phyloP scores from a whole-genome alignment of 2,888 invertebrate genomes.

The Dasypolia templi region DNA sequence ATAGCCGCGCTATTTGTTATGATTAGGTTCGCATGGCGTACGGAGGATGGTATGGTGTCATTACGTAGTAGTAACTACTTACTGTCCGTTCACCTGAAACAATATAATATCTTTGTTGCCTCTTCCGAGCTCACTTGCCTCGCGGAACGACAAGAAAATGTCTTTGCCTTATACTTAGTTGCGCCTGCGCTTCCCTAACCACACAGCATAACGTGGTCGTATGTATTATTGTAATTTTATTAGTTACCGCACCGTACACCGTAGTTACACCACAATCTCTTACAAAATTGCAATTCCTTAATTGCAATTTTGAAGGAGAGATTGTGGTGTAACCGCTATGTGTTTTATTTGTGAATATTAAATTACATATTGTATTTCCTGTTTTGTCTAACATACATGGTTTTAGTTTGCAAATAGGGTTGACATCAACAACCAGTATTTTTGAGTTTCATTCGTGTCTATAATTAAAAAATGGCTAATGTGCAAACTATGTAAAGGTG shows the following conservation, averaged over 20 bases:
- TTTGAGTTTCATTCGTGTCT: background rate
- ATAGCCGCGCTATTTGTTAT: constrained; percentile 19
- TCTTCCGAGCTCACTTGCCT: background rate
- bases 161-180: constrained; percentile 41
- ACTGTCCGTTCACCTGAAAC: constrained; percentile 22
- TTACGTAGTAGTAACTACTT: constrained; percentile 17
- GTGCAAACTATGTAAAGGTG: background rate
- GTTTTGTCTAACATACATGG: too few species aligned
- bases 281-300: constrained; percentile 31
- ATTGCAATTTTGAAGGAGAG: too few species aligned
- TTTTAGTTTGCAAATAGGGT: constrained; percentile 10
- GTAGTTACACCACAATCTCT: constrained; percentile 12
- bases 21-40: constrained; percentile 29
- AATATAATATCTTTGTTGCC: constrained; percentile 11
- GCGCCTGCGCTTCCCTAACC: constrained; percentile 33
- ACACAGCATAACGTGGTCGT: constrained; percentile 7
- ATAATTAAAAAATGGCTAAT: background rate
- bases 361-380: constrained; percentile 37
- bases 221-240: constrained; percentile 13
- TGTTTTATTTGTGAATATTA: background rate
- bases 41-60: constrained; percentile 13
- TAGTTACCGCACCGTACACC: background rate
- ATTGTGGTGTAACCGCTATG: constrained; percentile 19
- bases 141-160: background rate
- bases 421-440: background rate